Conservation (phyloP, 2,113 vertebrate genomes). For the Trinectes maculatus region DNA sequence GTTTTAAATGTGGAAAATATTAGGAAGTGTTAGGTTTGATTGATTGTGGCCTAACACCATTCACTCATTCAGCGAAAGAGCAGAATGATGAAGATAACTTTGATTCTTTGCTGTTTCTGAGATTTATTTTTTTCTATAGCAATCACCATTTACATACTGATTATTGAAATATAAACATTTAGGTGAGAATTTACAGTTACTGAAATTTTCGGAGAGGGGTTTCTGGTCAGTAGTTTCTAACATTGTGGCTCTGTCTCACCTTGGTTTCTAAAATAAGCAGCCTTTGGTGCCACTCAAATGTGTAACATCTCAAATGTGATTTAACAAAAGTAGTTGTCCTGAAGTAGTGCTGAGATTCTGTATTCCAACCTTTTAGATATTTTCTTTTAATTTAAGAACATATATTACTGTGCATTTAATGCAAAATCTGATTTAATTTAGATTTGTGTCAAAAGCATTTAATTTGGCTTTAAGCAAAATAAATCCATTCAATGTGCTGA, state of each 20-base stretch:
- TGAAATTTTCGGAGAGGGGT: not conserved
- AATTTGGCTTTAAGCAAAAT: conserved; percentile 9
- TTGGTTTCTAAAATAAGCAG: too few relatives aligned
- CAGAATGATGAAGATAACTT: not conserved
- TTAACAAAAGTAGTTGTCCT: not conserved
- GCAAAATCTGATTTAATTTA: conserved; percentile 24
- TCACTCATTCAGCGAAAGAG: not conserved
- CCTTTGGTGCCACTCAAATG: not conserved
- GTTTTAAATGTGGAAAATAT: conserved; percentile 5
- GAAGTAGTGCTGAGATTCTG: not conserved
- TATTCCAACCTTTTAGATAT: not conserved
- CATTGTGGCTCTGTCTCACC: too few relatives aligned
- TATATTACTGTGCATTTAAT: conserved; percentile 33
- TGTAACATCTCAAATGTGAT: not conserved
- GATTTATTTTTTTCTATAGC: too few relatives aligned
- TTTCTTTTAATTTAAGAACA: conserved; percentile 13
- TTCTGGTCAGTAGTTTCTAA: conserved; percentile 57
- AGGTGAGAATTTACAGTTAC: not conserved
- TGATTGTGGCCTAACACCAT: not conserved
- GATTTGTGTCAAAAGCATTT: conserved; percentile 6
- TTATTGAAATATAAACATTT: not conserved
- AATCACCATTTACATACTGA: not conserved
- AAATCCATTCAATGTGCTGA: conserved; percentile 9
- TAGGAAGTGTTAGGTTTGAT: too few relatives aligned
- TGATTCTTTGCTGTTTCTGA: not conserved